phyloP scores from a whole-genome alignment of 2,888 invertebrate genomes.

The Dasypogon diadema region DNA sequence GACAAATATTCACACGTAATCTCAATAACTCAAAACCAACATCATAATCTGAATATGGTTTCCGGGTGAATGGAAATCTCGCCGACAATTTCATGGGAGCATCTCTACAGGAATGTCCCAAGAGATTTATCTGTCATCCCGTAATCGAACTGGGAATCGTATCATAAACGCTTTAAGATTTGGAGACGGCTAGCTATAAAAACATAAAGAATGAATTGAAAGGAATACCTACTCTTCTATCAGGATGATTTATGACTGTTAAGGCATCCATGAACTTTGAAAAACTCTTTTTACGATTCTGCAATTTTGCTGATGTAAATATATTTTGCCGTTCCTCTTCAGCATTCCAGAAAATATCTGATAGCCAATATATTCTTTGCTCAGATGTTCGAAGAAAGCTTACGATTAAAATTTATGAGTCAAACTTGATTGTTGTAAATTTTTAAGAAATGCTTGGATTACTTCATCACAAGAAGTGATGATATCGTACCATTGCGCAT shows the following conservation, averaged over 20 bases:
- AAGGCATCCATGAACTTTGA: slow-evolving; percentile 13
- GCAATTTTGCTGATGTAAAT: slow-evolving; percentile 12
- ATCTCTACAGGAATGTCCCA: no score
- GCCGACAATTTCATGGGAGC: no score
- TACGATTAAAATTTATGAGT: slow-evolving; percentile 34
- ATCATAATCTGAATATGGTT: no score
- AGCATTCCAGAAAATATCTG: neutral
- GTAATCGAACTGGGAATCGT: neutral
- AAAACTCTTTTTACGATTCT: slow-evolving; percentile 30
- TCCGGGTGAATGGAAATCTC: no score
- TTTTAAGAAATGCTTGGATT: slow-evolving; percentile 1
- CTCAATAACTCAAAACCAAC: no score
- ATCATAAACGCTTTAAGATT: slow-evolving; percentile 15
- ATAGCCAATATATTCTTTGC: neutral
- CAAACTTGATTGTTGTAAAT: slow-evolving; percentile 20
- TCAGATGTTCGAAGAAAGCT: neutral
- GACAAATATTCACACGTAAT: no score
- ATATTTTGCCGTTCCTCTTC: neutral
- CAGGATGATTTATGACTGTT: slow-evolving; percentile 27
- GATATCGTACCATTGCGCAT: neutral
- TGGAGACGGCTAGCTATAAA: slow-evolving; percentile 2
- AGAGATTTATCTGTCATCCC: neutral
- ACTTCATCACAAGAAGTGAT: neutral
- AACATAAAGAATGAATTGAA: slow-evolving; percentile 33
- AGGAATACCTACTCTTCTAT: slow-evolving; percentile 11